Evolutionary conservation across 2,797 vertebrate species (phyloP), one percentile per base, ranked within the genome.

Genomic region (Eremophila alpestris): DNA sequence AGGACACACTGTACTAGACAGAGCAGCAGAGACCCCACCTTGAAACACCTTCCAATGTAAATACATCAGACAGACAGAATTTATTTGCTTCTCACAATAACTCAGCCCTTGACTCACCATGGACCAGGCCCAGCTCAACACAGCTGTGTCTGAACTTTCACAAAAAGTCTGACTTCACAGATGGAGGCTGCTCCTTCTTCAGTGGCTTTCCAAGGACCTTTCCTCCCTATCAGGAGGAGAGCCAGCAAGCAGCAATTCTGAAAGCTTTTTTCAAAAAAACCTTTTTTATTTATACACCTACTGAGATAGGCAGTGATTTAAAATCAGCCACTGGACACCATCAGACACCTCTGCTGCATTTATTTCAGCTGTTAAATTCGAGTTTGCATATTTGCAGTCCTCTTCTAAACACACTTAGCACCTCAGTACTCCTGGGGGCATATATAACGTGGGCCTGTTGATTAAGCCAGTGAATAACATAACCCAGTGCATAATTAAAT

Each of bases 61-160:
- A 93, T 87, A 94, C 59, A 83, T 30, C 62, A 74, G 45, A 81
- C 64, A 94, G 83, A 89, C 29, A 87, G 70, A 75, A 92, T 91
- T 80, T 77, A 85, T 89, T 91, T 87, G 34, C 71, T 77, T 87
- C 80, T 77, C 71, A 59, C 2, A 27, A 27, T 60, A 92, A 71
- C 73, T 86, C 79, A 59, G 87, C 76, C 60, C 45, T 92, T 79
- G 45, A 69, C 71, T 89, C 60, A 74, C 36, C 63, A 65, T 55
- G 62, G 80, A 84, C 38, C 60, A 43, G 52, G 46, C 78, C 81
- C 76, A 85, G 48, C 21, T 81, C 60, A 83, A 79, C 5, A 7
- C 32, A 77, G 73, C 85, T 54, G 70, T 9, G 60, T 32, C 81
- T 85, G 56, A 69, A 73, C 43, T 49, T 62, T 34, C 80, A 89